Base-by-base conservation (phyloP, 2,113 vertebrate species). In the Caranx ignobilis region DNA sequence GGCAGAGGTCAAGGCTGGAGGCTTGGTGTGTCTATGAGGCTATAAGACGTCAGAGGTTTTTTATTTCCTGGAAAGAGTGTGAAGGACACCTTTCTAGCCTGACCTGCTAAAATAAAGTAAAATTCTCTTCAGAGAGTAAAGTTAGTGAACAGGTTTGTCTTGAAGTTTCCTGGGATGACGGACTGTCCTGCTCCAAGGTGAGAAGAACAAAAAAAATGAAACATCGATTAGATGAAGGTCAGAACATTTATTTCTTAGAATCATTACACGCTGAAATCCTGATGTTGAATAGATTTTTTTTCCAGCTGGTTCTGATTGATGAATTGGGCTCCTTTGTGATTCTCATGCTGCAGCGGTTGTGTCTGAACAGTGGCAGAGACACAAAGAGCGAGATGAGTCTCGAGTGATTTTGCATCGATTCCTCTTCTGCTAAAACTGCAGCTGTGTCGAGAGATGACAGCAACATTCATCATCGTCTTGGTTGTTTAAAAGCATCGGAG, bases 231-330 rank as follows among this genome's bases (percentile, higher is more conserved):
- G 62, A 75, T 43, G 77, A 83, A 87, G 65, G 80, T 78, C 71
- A 60, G 60, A 68, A 35, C 57, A 66, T 87, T 81, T 84, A 84
- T 88, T 86, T 81, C 26, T 82, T 81, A 78, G 89, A 77, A 64
- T 59, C 55, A 45, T 86, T 71, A 68, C 70, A 52, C 67, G 7
- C 31, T 67, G 66, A 74, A 72, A 60, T 62, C 61, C 62, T 62
- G 75, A 77, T 31, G 68, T 21, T 11, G 43, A 64, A 72, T 74
- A 45, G 74, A 76, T 85, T 76, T 73, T 8, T 19, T 11, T 18
- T 55, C 9, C 47, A 65, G 57, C 68, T 19, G 10, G n/a, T 31
- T 75, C 34, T 82, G 85, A 87, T 78, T 83, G 82, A 90, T 87
- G 84, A 77, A 73, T 56, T 63, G 15, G 69, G 15, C 43, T 59